Evolutionary conservation across 2,113 vertebrate species (phyloP).

Genomic region (Callocephalon fimbriatum): DNA sequence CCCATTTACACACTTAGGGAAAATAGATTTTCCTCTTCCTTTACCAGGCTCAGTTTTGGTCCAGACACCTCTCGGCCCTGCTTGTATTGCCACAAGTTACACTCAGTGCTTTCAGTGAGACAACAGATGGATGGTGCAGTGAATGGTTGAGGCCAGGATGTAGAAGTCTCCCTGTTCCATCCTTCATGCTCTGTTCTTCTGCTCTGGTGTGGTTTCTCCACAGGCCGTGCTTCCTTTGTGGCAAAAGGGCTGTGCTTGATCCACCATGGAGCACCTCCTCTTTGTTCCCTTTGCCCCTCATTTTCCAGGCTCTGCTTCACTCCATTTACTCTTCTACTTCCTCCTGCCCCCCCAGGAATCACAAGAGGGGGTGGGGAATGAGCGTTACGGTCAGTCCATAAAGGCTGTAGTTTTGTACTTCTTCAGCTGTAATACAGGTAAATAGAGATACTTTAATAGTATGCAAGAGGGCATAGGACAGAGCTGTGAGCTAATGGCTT

Average conservation of each 20-base stretch:
- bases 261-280: fast-evolving
- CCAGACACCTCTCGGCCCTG: not conserved
- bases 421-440: not conserved
- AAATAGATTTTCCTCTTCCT: not conserved
- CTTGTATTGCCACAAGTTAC: not conserved
- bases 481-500: not conserved
- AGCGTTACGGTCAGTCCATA: fast-evolving
- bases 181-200: not conserved
- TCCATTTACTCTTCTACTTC: not conserved
- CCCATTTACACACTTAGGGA: not conserved
- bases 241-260: not conserved
- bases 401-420: not conserved
- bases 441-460: not conserved
- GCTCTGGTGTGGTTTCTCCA: not conserved
- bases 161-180: not conserved
- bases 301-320: not conserved
- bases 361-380: not conserved
- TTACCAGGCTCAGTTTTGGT: not conserved
- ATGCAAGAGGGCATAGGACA: not conserved
- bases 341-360: not conserved
- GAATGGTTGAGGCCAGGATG: fast-evolving
- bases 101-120: not conserved
- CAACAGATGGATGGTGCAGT: fast-evolving
- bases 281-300: not conserved
- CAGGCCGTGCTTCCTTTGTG: not conserved